phyloP scores from a whole-genome alignment of 2,888 invertebrate species.

The Itoplectis maculator region DNA sequence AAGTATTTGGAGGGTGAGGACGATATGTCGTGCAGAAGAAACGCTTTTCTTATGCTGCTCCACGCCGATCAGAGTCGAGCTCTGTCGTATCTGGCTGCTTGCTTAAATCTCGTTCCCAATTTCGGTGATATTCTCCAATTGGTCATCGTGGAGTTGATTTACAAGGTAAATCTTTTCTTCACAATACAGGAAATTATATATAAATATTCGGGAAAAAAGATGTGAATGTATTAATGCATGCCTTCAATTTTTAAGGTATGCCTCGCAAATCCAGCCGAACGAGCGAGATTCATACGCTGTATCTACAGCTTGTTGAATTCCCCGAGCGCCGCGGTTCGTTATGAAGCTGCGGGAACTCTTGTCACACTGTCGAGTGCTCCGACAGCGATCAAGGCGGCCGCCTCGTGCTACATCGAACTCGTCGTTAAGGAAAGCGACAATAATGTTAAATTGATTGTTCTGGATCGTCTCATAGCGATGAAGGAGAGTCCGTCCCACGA shows the following conservation, averaged over 20 bases:
- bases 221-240: neutral
- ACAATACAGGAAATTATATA: neutral
- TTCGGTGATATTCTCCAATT: slow-evolving; percentile 99
- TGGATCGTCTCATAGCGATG: slow-evolving; percentile 96
- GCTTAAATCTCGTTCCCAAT: slow-evolving; percentile 96
- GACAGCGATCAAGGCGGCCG: slow-evolving; percentile 98
- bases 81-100: slow-evolving; percentile 95
- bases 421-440: slow-evolving; percentile 99
- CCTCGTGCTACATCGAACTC: slow-evolving; percentile 98
- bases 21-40: slow-evolving; percentile 99
- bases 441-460: slow-evolving; percentile 99
- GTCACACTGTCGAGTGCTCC: slow-evolving; percentile 99
- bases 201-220: neutral
- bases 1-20: slow-evolving; percentile 98
- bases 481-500: slow-evolving; percentile 94
- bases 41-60: slow-evolving; percentile 99
- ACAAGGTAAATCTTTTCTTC: slow-evolving; percentile 89
- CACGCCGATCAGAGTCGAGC: slow-evolving; percentile 99
- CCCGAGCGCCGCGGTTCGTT: slow-evolving; percentile 97
- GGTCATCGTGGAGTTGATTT: slow-evolving; percentile 99
- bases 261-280: slow-evolving; percentile 97
- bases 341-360: slow-evolving; percentile 99
- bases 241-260: slow-evolving; percentile 89
- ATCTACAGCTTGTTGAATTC: slow-evolving; percentile 99
- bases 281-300: slow-evolving; percentile 98